Conservation (phyloP, 1,140 invertebrate species). For the Pseudobourletiella spinata region DNA sequence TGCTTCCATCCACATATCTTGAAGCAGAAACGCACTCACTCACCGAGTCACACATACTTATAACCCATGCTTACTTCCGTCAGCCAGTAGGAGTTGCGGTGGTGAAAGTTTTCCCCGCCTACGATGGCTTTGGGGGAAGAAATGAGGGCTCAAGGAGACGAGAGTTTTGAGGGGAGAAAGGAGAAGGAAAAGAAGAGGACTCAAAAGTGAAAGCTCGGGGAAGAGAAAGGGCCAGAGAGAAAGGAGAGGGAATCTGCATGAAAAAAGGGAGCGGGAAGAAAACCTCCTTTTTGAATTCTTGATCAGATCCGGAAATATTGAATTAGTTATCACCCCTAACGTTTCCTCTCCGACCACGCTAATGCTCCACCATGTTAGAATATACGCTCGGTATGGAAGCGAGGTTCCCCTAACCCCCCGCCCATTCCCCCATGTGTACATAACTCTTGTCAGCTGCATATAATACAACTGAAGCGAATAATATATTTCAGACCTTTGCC, state of each 20-base stretch:
- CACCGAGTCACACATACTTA: no score
- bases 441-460: no score
- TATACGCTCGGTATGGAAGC: neutral
- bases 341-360: constrained; percentile 4
- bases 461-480: no score
- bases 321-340: neutral
- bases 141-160: neutral
- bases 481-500: neutral
- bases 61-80: no score
- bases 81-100: no score
- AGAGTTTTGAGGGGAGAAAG: neutral
- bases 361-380: neutral
- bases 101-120: neutral
- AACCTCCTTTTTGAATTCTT: constrained; percentile 3
- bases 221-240: neutral
- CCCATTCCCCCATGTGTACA: neutral
- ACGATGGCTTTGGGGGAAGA: neutral
- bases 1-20: no score
- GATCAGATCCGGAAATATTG: constrained; percentile 6
- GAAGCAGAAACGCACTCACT: no score
- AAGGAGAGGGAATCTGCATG: neutral
- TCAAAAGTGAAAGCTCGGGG: neutral
- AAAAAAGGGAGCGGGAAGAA: neutral
- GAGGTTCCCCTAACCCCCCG: neutral
- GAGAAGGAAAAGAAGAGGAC: neutral